A percentile compares a stretch with the other conserved stretches of the same genome.
Evolutionary conservation across 2,113 vertebrate species (phyloP).

Genomic region (Gymnogyps californianus): DNA sequence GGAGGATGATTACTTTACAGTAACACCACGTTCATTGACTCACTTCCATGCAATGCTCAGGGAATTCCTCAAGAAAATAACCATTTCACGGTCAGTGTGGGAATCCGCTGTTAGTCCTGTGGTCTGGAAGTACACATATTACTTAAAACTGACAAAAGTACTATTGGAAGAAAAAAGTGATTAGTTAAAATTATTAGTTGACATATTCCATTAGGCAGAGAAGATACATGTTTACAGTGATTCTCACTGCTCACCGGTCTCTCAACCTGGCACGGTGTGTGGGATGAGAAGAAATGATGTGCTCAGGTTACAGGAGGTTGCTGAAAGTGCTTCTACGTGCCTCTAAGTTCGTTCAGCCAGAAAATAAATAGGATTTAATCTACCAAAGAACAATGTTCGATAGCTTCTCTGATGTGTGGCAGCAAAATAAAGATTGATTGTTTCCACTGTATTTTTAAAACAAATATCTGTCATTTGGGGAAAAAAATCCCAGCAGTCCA

Average conservation of each 20-base stretch:
- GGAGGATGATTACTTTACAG: not conserved
- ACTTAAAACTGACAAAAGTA: not conserved
- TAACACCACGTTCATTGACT: not conserved
- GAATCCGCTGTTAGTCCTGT: not conserved
- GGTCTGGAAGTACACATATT: not conserved
- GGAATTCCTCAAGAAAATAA: not conserved
- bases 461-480: not conserved
- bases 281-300: not conserved
- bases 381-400: not conserved
- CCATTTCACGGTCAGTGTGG: fast-evolving
- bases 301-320: not conserved
- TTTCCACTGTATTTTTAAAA: not conserved
- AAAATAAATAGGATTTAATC: not conserved
- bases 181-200: not conserved
- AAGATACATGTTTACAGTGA: not conserved
- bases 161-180: not conserved
- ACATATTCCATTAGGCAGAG: not conserved
- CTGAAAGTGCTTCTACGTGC: not conserved
- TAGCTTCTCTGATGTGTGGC: not conserved
- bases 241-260: not conserved
- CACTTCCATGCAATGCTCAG: not conserved
- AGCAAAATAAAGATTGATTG: not conserved
- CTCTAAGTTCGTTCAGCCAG: not conserved
- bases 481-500: fast-evolving
- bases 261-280: not conserved